Evolutionary conservation across 1,140 invertebrate species (phyloP).

Genomic region (Philotrypesis tridentata): DNA sequence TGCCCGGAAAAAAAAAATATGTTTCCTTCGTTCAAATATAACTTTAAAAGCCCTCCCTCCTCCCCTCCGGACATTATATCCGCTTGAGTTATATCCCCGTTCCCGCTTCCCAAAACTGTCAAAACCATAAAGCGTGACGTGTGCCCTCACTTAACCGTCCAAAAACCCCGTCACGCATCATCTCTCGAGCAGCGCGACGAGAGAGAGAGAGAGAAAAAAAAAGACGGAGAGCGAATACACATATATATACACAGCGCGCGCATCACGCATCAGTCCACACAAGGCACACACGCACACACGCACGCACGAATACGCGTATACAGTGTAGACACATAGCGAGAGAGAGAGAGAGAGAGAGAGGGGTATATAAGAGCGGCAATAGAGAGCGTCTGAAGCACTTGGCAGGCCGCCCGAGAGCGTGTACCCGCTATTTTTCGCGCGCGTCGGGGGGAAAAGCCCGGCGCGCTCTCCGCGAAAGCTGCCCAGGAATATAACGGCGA

Average conservation of each 20-base stretch:
- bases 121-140: no score
- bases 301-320: neutral
- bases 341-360: neutral
- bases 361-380: neutral
- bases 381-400: neutral
- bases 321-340: neutral
- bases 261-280: no score
- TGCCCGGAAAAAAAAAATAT: no score
- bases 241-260: no score
- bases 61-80: no score
- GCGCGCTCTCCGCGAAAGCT: neutral
- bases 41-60: no score
- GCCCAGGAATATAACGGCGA: neutral
- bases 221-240: neutral
- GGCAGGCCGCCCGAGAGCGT: constrained; percentile 3
- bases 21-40: no score
- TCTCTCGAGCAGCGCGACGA: no score
- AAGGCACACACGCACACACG: neutral
- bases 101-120: no score
- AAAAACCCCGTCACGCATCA: no score
- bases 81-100: no score
- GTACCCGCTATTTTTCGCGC: constrained; percentile 7
- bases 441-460: neutral
- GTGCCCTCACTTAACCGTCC: no score
- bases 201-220: neutral